Conservation (phyloP, 1,140 invertebrate genomes). For the Planococcus citri region DNA sequence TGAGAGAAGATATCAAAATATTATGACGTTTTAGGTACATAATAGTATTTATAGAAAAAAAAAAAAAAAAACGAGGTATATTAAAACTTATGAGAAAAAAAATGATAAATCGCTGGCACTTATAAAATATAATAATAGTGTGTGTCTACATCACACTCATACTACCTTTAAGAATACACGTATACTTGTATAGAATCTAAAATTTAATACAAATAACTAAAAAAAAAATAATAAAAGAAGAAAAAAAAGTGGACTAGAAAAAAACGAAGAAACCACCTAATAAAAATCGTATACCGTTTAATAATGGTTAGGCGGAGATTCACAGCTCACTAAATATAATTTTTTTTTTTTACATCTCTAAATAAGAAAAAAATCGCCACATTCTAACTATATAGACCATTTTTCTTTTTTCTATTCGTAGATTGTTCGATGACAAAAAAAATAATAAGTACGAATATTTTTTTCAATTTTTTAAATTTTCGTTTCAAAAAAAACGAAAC, state of each 20-base stretch:
- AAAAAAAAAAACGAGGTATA: constrained; percentile 8
- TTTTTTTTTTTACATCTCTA: constrained; percentile 7
- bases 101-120: constrained; percentile 2
- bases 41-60: too few relatives aligned
- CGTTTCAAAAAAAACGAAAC: too few relatives aligned
- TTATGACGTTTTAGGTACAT: background rate
- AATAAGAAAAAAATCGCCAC: too few relatives aligned
- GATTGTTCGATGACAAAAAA: too few relatives aligned
- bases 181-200: constrained; percentile 16
- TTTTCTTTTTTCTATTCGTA: too few relatives aligned
- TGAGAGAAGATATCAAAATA: constrained; percentile 14
- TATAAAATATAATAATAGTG: background rate
- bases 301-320: constrained; percentile 13
- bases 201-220: constrained; percentile 8
- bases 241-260: constrained; percentile 17
- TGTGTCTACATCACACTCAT: background rate
- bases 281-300: constrained; percentile 17
- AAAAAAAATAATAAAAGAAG: background rate
- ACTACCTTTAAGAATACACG: constrained; percentile 7
- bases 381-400: too few relatives aligned
- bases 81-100: constrained; percentile 11
- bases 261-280: constrained; percentile 12
- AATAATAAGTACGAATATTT: too few relatives aligned
- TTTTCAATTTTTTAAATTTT: too few relatives aligned
- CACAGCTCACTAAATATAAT: constrained; percentile 13